Evolutionary conservation across 2,888 invertebrate species (phyloP).

Genomic region (Drosophila peninsularis): DNA sequence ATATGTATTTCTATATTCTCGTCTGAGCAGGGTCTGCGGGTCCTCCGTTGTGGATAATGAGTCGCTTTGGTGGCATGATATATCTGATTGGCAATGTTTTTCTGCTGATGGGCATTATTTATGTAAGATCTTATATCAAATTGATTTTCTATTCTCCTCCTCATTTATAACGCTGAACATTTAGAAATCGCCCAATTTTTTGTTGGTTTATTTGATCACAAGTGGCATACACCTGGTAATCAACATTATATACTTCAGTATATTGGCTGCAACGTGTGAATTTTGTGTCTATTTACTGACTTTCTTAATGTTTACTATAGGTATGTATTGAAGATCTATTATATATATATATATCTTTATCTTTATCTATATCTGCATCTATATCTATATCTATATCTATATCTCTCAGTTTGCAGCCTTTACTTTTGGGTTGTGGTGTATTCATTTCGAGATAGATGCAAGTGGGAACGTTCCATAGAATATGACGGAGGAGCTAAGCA

Average conservation of each 20-base stretch:
- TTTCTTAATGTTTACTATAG: neutral
- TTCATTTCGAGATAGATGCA: constrained; percentile 21
- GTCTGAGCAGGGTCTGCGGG: neutral
- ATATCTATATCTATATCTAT: neutral
- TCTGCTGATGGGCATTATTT: constrained; percentile 38
- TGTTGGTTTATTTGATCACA: constrained; percentile 28
- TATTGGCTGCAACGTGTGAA: neutral
- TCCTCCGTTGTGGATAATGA: neutral
- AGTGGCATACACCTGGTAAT: constrained; percentile 28
- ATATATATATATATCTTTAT: too few relatives aligned
- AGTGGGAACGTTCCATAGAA: constrained; percentile 19
- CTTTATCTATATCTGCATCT: neutral
- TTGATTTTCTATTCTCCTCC: neutral
- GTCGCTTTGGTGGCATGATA: constrained; percentile 32
- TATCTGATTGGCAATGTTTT: constrained; percentile 39
- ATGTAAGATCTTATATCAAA: constrained; percentile 18
- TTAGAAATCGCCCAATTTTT: constrained; percentile 35
- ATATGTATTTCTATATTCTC: neutral
- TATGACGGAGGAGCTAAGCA: constrained; percentile 5
- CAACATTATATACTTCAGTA: neutral
- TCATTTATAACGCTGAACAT: neutral
- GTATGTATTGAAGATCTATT: neutral
- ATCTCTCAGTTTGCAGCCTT: constrained; percentile 33
- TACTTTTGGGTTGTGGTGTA: constrained; percentile 46
- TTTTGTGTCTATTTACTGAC: constrained; percentile 9